These are phyloP conservation scores for Arge pagana DNA, from an alignment of 2,888 invertebrate genomes.

Conservation along the genomic window DNA sequence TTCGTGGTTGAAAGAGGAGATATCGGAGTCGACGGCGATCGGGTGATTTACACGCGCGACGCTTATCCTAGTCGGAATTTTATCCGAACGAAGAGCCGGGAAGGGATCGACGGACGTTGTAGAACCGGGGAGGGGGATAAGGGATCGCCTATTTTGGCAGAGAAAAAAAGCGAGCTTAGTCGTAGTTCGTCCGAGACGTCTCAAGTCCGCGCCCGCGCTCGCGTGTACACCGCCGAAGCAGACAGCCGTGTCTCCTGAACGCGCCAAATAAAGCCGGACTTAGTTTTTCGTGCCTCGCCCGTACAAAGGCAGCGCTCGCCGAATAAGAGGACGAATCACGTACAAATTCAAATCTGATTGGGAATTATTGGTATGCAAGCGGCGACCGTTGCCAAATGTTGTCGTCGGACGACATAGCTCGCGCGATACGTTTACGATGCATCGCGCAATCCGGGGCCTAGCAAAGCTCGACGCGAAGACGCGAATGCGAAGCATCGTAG, in stretches of 20 bases:
- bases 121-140: no score
- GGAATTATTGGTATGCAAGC: constrained; percentile 47
- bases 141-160: not conserved
- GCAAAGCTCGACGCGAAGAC: no score
- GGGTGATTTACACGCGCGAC: no score
- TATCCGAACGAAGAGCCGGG: not conserved
- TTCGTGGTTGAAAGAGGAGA: not conserved
- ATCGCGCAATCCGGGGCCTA: no score
- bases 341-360: constrained; percentile 46
- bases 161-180: constrained; percentile 1
- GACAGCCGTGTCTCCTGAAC: not conserved
- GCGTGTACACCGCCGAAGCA: not conserved
- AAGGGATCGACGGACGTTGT: not conserved
- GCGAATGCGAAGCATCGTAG: no score
- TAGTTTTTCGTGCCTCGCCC: constrained; percentile 31
- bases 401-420: no score
- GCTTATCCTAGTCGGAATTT: not conserved
- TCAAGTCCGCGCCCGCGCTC: not conserved
- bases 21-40: not conserved
- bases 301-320: not conserved
- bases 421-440: no score
- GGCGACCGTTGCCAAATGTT: no score
- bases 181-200: not conserved
- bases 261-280: constrained; percentile 42
- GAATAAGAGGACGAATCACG: constrained; percentile 10